Conservation (phyloP, 2,797 vertebrate genomes). For the Ctenochaetus hawaiiensis region DNA sequence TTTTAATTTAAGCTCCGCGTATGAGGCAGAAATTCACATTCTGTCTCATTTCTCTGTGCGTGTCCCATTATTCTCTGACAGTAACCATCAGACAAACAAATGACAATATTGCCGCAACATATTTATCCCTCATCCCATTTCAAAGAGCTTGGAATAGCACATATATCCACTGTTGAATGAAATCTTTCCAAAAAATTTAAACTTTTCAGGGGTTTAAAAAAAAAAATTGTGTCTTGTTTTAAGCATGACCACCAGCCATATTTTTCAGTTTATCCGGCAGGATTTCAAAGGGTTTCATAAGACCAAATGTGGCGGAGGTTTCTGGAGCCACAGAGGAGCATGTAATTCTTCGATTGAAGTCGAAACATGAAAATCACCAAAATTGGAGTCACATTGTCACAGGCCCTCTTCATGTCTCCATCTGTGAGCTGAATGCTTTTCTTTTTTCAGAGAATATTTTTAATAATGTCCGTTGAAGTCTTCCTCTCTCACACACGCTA, state of each 20-base stretch:
- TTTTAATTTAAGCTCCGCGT: neutral
- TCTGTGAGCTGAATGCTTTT: conserved; percentile 10
- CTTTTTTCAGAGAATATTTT: neutral
- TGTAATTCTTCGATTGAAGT: conserved; percentile 42
- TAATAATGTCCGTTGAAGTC: conserved; percentile 1
- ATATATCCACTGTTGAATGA: neutral
- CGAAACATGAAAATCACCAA: conserved; percentile 51
- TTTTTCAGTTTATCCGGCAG: conserved; percentile 52
- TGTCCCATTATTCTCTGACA: neutral
- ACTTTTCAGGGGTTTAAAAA: conserved; percentile 22
- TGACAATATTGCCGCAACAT: neutral
- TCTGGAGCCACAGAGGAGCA: conserved; percentile 31
- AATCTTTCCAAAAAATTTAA: neutral
- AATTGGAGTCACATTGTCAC: conserved; percentile 34
- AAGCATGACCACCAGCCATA: conserved; percentile 33
- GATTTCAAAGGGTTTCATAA: conserved; percentile 55
- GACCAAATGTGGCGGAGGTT: conserved; percentile 48
- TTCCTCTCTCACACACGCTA: neutral
- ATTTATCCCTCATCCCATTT: neutral
- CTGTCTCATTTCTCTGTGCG: neutral
- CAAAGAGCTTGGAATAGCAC: neutral
- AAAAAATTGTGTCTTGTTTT: conserved; percentile 26
- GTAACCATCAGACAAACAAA: neutral
- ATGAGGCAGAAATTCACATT: neutral
- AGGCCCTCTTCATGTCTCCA: conserved; percentile 5